Evolutionary conservation across 2,888 invertebrate genomes (phyloP).

Genomic region (Biston betularia): DNA sequence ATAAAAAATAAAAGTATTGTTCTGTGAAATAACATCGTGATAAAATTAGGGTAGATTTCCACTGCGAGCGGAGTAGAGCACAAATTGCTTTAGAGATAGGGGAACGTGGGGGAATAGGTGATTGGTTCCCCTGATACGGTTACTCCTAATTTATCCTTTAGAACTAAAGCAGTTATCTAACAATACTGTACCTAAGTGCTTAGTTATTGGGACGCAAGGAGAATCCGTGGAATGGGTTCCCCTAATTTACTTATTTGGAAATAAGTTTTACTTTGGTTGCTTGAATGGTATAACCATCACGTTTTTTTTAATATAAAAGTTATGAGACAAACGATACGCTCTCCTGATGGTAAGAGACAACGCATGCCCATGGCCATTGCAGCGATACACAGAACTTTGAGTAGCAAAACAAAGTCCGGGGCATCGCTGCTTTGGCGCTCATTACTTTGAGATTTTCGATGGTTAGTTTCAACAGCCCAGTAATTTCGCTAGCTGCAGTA

Average conservation of each 20-base stretch:
- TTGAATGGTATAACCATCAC: no score
- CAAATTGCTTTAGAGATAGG: conserved; percentile 5
- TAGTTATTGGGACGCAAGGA: neutral
- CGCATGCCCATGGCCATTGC: no score
- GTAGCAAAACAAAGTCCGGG: no score
- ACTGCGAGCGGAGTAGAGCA: neutral
- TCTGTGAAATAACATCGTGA: neutral
- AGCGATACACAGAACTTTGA: no score
- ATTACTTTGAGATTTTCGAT: no score
- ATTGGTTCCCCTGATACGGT: conserved; percentile 6
- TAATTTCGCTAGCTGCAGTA: no score
- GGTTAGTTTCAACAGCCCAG: no score
- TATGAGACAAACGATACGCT: no score
- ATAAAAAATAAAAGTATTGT: no score
- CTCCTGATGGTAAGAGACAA: no score
- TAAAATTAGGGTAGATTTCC: neutral
- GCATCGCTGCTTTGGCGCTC: no score
- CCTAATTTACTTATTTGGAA: neutral
- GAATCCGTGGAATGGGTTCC: neutral
- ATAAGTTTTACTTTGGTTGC: neutral
- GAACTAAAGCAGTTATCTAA: conserved; percentile 5
- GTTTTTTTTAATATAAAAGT: no score
- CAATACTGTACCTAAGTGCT: neutral
- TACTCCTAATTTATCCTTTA: conserved; percentile 13
- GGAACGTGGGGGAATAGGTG: neutral